Conservation (phyloP, 2,113 vertebrate genomes). For the Dromaius novaehollandiae region DNA sequence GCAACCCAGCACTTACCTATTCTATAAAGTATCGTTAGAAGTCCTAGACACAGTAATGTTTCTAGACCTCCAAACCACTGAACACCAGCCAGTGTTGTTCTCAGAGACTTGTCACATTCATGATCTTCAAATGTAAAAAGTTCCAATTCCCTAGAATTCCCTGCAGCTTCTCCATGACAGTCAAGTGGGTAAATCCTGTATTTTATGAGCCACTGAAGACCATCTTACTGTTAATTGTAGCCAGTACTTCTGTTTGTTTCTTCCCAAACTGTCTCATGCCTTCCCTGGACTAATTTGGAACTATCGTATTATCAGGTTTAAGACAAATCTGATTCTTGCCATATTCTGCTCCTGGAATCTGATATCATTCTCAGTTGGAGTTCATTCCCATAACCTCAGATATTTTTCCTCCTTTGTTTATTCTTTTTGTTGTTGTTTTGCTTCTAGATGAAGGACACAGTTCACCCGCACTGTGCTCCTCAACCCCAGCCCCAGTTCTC, state of each 20-base stretch:
- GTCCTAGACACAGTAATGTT: neutral
- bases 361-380: neutral
- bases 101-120: neutral
- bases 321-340: neutral
- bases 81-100: neutral
- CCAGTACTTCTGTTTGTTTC: neutral
- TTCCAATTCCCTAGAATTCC: rapidly evolving
- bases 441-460: neutral
- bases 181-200: rapidly evolving
- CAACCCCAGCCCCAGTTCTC: neutral
- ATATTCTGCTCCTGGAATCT: neutral
- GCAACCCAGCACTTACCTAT: neutral
- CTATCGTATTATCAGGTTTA: neutral
- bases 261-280: rapidly evolving
- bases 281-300: neutral
- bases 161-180: neutral
- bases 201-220: neutral
- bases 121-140: neutral
- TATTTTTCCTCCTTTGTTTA: rapidly evolving
- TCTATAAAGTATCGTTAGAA: too few relatives aligned
- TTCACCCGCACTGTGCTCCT: neutral
- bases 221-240: rapidly evolving
- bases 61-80: neutral
- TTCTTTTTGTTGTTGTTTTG: neutral
- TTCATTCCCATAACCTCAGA: neutral